Base-by-base conservation (phyloP, 2,888 invertebrate species). In the Rhagophthalmus giganteus region DNA sequence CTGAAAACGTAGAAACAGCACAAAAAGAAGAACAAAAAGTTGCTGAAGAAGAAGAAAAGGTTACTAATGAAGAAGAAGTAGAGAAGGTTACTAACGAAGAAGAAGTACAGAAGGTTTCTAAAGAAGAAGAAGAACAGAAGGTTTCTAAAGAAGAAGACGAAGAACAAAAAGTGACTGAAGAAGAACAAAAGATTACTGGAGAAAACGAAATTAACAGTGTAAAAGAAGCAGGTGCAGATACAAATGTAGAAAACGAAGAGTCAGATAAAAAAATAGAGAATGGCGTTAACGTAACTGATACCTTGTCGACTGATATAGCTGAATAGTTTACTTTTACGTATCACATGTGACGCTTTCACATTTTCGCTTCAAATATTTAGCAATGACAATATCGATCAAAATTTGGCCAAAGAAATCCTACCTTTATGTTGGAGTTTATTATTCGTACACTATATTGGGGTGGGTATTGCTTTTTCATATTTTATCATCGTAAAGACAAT, bases 11-110 rank as follows among this genome's bases (percentile, higher is more conserved):
- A 24, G 34, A 42, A 32, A 28, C 20, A 14, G 53, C 39, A 12
- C 49, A 57, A 41, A 51, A 61, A 35, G 59, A 60, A 27, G 54
- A 53, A 10, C 49, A 59, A 44, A 45, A 44, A 49, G 58, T 63
- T 32, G 58, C 56, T 48, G 54, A 55, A 26, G 49, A 57, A 10
- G 20, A 34, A 25, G 30, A 26, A 30, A 40, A n/a, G n/a, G n/a
- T 32, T n/a, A 9, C 24, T 5, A 16, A 8, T 31, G 41, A 41
- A 31, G 15, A 8, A 24, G 42, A 42, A 24, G 14, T 8, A 20
- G 15, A 12, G 11, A n/a, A 14, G 6, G 42, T 24, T 16, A 13
- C n/a, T 12, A 41, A 40, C 12, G 27, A 9, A 13, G 40, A 40
- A n/a, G n/a, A n/a, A n/a, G n/a, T n/a, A n/a, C n/a, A n/a, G n/a